Base-by-base conservation (phyloP, 1,140 invertebrate species). In the Leptopilina boulardi region DNA sequence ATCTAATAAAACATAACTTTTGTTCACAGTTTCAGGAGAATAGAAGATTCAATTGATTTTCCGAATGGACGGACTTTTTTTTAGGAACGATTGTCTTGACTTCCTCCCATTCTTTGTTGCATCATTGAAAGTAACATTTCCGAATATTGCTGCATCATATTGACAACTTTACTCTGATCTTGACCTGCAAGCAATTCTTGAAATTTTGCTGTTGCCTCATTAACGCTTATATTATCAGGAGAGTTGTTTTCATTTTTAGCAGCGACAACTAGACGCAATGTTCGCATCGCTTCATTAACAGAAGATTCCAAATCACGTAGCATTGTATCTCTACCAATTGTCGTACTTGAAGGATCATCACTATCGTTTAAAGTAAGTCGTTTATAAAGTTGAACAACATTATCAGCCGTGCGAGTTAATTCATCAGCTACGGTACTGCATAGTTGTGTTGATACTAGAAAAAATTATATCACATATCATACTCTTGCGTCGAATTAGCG, bases 61-160 rank as follows among this genome's bases (percentile, higher is more conserved):
- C 70, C 71, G 75, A 77, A 76, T 80, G 81, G 82, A 87, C 83
- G 81, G 79, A 85, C n/a, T n/a, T n/a, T n/a, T 82, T 80, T 82
- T 87, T 87, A 90, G 47, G 85, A 88, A 66, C 90, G 89, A 86
- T 88, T 88, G 15, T 87, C 73, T 78, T 89, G 88, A 18, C 85
- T 82, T n/a, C 86, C 82, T 74, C 84, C 85, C 89, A 94, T 93
- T 84, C 92, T 92, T 82, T 94, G 93, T 83, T 94, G 93, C 86
- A 94, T 92, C 88, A 94, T 91, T 72, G 86, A 92, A 10, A 94
- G 83, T 5, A 94, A 85, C 84, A 94, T 88, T 77, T 94, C 93
- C 2, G 93, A 93, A 84, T 94, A 94, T 78, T 94, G 93, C 82
- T 94, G 93, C 91, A 94, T 93, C 88, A 94, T 93, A 72, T 91